Base-by-base conservation (phyloP, 2,888 invertebrate genomes). In the Cantharis flavilabris region DNA sequence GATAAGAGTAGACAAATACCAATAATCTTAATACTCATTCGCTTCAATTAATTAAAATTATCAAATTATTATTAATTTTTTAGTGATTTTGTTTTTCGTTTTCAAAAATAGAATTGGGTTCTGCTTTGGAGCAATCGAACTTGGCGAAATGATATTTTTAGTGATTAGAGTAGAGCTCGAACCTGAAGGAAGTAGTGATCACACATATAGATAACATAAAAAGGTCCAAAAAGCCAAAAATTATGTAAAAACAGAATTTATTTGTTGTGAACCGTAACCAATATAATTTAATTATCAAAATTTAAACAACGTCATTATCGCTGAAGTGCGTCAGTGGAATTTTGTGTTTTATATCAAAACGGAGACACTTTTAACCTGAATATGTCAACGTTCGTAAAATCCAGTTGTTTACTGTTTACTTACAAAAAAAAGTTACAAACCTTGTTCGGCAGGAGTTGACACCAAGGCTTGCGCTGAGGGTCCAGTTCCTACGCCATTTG, bases 401-500 rank as follows among this genome's bases (percentile, higher is more conserved):
- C 4, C 7, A 23, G 20, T 20, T 20, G 23, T 23, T 16, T 16
- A 16, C 16, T 23, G 23, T 23, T 23, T 4, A 23, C 23, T 23
- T 23, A 16, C 16, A 16, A 16, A 16, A 26, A 30, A 30, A 30
- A 28, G 33, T 76, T 70, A 83, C 89, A 87, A 89, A 94, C 94
- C 92, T 82, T 92, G 91, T 86, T 92, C 90, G 9, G 92, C 90
- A 2, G 93, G 93, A 0, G 96, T 96, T 5, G 92, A 91, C 13
- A 95, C 92, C 72, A 89, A 89, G 10, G 91, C 91, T 72, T 89
- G 89, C 0, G 93, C 92, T 5, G 91, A 88, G 0, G 96, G 96
- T 3, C 97, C 96, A 83, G 94, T 93, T 3, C 97, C 97, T 30
- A 93, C 92, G 2, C 91, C 91, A 85, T 97, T 97, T 80, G 94